Base-by-base conservation (phyloP, 2,888 invertebrate genomes). In the Apamea epomidion region DNA sequence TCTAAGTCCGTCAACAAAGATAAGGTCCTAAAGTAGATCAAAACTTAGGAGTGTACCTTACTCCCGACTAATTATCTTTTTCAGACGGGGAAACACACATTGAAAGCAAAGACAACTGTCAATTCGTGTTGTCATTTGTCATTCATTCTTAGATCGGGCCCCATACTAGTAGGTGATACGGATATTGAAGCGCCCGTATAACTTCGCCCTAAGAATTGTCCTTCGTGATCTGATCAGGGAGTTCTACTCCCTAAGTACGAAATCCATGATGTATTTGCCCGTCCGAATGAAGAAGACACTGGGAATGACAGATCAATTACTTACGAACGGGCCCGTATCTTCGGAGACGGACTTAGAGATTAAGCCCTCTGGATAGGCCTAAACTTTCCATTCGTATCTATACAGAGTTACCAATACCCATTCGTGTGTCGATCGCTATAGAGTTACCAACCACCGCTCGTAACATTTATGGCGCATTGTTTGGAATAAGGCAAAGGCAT, bases 311-410 rank as follows among this genome's bases (percentile, higher is more conserved):
- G 4, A 58, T 58, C 12, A 4, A 58, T 25, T 58, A 10, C 25
- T 25, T 58, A 25, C 58, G 10, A 10, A 58, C 10, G 58, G 58
- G 25, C 25, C 25, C 58, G 58, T 25, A 58, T 10, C 21, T 25
- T 58, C 25, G 25, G 25, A 10, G 25, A 25, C 25, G 25, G 10
- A 58, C 8, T 10, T 58, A 8, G 18, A 51, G 18, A 2, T 7
- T 21, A 6, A 48, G 16, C 16, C 10, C 12, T 10, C 25, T 58
- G 37, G 62, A 25, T 21, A 58, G 25, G 32, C 42, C 42, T 60
- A 67, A 81, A 78, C 60, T 71, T 81, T 81, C 84, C 81, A 71
- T 67, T 77, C 70, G 32, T 60, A 51, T 58, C 42, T 60, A 25
- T 25, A 78, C 42, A 62, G 51, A 69, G 32, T 6, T 64, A 64